A percentile compares a stretch with the other conserved stretches of the same genome.
Conservation (phyloP, 2,113 vertebrate species). For the Heterotilapia buettikoferi region DNA sequence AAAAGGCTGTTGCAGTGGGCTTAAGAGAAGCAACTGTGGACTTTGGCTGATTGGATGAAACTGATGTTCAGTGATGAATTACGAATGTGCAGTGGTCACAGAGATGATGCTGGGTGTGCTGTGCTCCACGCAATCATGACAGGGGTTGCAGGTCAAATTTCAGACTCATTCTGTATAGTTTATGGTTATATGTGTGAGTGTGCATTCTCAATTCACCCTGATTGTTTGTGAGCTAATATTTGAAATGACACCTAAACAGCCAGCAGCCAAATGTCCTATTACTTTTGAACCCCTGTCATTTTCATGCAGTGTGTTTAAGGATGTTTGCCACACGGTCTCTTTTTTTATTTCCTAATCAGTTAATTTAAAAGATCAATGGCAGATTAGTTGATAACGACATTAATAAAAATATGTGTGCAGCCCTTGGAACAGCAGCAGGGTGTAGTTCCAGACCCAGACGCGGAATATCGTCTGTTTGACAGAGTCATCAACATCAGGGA, state of each 20-base stretch:
- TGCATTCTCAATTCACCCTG: background rate
- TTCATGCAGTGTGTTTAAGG: background rate
- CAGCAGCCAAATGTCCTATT: background rate
- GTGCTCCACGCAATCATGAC: background rate
- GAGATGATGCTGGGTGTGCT: background rate
- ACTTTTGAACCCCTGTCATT: background rate
- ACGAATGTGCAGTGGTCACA: background rate
- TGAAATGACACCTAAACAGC: background rate
- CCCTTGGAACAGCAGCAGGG: conserved; percentile 92
- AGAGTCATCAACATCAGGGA: conserved; percentile 94
- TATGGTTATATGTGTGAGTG: background rate
- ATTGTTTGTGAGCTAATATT: background rate
- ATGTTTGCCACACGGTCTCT: background rate
- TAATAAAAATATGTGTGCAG: conserved; percentile 48
- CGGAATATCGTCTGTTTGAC: conserved; percentile 90
- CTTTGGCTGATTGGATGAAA: background rate
- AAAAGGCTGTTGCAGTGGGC: background rate
- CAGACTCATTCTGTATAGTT: background rate
- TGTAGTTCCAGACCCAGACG: conserved; percentile 85
- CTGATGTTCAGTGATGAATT: background rate
- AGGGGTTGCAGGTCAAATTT: fast-evolving
- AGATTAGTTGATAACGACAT: background rate
- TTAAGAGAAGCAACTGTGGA: background rate
- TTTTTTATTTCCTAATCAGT: background rate
- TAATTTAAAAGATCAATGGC: background rate